phyloP scores from a whole-genome alignment of 2,797 vertebrate genomes.

The Enteromius radiatus region DNA sequence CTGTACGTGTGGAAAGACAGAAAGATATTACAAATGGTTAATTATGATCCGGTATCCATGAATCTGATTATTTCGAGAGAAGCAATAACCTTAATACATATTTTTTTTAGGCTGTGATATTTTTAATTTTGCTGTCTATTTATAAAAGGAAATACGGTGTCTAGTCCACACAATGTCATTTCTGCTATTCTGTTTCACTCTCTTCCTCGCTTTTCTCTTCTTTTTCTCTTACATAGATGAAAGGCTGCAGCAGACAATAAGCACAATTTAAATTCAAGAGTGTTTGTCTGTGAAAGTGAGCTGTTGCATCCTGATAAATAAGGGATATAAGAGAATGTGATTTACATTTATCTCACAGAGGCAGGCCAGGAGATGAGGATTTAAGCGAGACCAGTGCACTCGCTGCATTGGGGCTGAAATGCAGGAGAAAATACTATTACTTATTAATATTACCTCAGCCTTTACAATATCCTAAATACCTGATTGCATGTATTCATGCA shows the following conservation, averaged over 20 bases:
- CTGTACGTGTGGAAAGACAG: not conserved
- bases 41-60: constrained; percentile 8
- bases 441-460: constrained; percentile 51
- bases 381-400: constrained; percentile 60
- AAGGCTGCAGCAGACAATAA: constrained; percentile 83
- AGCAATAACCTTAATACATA: not conserved
- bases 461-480: constrained; percentile 49
- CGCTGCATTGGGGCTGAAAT: constrained; percentile 53
- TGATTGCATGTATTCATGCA: constrained; percentile 1
- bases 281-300: constrained; percentile 84
- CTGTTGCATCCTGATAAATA: constrained; percentile 85
- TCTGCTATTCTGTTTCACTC: not conserved
- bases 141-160: not conserved
- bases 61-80: not conserved
- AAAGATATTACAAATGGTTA: not conserved
- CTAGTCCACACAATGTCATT: not conserved
- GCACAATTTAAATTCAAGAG: constrained; percentile 84
- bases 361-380: constrained; percentile 82
- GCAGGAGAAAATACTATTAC: constrained; percentile 50
- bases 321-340: constrained; percentile 83
- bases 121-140: not conserved
- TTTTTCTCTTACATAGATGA: constrained; percentile 72
- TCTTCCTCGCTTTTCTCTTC: constrained; percentile 36
- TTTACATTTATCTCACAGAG: constrained; percentile 86
- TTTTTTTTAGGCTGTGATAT: not conserved